Evolutionary conservation across 2,113 vertebrate genomes (phyloP), one percentile per base, ranked within the genome.

Genomic region (Hemiprocne comata): DNA sequence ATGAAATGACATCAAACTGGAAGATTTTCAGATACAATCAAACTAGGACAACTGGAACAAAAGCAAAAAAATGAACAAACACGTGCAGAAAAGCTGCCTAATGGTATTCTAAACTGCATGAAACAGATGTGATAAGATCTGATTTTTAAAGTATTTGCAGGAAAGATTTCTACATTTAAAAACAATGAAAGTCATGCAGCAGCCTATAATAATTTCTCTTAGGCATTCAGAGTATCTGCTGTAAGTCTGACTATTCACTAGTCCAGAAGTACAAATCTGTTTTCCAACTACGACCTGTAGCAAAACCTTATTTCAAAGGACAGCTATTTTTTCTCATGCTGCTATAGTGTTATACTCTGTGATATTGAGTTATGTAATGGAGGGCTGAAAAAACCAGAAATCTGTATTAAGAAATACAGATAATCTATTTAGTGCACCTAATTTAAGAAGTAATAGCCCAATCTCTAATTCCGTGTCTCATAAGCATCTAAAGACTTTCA

Each of bases 1-100:
- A 42, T 1, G 5, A 51, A 70, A 94, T 80, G 38, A 60, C 91
- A 67, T 33, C 54, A 93, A 94, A 91, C 28, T 15, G 10, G 16
- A 79, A 74, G 64, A 90, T 65, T 94, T 88, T 94, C 77, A 88
- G 93, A 93, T 17, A 51, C 50, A 78, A 82, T 71, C 90, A 94
- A 96, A 90, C 74, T 84, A 83, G 90, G 89, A 91, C 80, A 91
- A 93, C 64, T 11, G 40, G 95, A 91, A 95, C 85, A 93, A 89
- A 96, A 60, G 85, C 25, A 53, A 64, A 51, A 67, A 61, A 54
- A 42, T 8, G 48, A 77, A 76, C n/a, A 82, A 94, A 86, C 77
- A 95, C 87, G 85, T 97, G 89, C 75, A 93, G 26, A 87, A 91
- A 91, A 73, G 72, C 87, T 95, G 65, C 75, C 72, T 95, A 92